Evolutionary conservation across 2,888 invertebrate species (phyloP).

Genomic region (Pardosa pseudoannulata): DNA sequence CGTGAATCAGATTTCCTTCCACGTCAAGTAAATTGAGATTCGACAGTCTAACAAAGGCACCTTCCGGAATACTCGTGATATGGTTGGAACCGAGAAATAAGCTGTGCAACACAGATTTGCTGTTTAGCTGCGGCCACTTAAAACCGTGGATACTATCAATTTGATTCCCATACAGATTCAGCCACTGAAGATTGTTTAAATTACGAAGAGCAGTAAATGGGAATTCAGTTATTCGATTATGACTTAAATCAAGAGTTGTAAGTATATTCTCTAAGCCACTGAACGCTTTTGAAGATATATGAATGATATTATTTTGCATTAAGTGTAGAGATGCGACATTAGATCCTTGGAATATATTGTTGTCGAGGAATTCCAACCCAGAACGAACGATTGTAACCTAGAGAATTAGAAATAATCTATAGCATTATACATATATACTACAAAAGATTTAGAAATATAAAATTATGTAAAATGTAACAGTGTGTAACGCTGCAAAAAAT

Average conservation of each 20-base stretch:
- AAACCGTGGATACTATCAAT: constrained; percentile 40
- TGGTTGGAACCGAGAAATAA: constrained; percentile 65
- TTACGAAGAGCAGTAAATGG: constrained; percentile 37
- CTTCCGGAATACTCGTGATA: constrained; percentile 50
- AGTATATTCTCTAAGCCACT: constrained; percentile 55
- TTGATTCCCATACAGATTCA: constrained; percentile 59
- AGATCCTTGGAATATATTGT: constrained; percentile 51
- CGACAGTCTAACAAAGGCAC: constrained; percentile 48
- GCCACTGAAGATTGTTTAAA: constrained; percentile 50
- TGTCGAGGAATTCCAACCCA: constrained; percentile 45
- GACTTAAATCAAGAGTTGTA: constrained; percentile 62
- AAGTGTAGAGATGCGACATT: constrained; percentile 59
- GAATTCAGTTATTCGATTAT: constrained; percentile 51
- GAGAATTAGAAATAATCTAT: too few species aligned
- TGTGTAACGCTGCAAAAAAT: too few species aligned
- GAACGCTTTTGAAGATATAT: constrained; percentile 42
- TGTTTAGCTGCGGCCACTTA: constrained; percentile 50
- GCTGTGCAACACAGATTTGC: constrained; percentile 36
- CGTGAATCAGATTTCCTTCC: constrained; percentile 59
- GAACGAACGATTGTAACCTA: constrained; percentile 58
- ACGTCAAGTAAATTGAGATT: constrained; percentile 59
- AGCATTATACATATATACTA: too few species aligned
- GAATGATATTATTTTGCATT: constrained; percentile 58
- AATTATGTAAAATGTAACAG: too few species aligned
- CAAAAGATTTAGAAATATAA: too few species aligned